Percentiles rank a stretch among this genome's conserved stretches.
phyloP scores from a whole-genome alignment of 2,797 vertebrate species.

The Darevskia nairensis region DNA sequence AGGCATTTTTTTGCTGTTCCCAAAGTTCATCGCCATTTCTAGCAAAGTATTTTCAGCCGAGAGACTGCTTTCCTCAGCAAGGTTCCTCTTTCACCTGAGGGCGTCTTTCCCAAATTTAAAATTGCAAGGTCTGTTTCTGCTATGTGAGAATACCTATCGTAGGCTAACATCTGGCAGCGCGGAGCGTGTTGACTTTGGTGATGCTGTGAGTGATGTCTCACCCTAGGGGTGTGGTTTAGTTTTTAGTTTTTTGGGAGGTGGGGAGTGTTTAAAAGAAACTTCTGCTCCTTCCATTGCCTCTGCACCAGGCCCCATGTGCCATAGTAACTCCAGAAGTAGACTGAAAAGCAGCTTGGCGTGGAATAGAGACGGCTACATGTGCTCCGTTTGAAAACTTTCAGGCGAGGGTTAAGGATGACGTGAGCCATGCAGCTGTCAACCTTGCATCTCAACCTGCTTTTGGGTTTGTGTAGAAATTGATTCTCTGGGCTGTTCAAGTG shows the following conservation, averaged over 20 bases:
- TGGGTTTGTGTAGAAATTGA: not conserved
- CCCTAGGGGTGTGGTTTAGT: too few species aligned
- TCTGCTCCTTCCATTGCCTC: too few species aligned
- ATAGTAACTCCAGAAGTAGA: not conserved
- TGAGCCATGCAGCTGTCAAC: not conserved
- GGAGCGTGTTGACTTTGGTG: not conserved
- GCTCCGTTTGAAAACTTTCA: not conserved
- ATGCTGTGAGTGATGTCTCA: not conserved
- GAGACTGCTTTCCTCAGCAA: conserved; percentile 60
- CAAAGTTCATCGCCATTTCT: conserved; percentile 44
- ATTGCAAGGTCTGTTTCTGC: conserved; percentile 49
- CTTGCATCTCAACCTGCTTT: not conserved
- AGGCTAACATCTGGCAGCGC: not conserved
- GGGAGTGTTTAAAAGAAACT: too few species aligned
- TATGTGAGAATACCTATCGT: conserved; percentile 31
- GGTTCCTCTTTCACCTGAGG: conserved; percentile 58
- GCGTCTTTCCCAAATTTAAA: conserved; percentile 26
- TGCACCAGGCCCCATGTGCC: not conserved
- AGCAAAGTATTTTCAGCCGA: conserved; percentile 30
- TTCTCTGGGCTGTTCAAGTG: not conserved
- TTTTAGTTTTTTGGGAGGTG: too few species aligned
- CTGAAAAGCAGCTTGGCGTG: not conserved
- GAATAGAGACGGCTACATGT: not conserved
- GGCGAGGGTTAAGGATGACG: not conserved
- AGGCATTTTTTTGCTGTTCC: conserved; percentile 48